phyloP scores from a whole-genome alignment of 2,113 vertebrate genomes.

The Spea multiplicata region DNA sequence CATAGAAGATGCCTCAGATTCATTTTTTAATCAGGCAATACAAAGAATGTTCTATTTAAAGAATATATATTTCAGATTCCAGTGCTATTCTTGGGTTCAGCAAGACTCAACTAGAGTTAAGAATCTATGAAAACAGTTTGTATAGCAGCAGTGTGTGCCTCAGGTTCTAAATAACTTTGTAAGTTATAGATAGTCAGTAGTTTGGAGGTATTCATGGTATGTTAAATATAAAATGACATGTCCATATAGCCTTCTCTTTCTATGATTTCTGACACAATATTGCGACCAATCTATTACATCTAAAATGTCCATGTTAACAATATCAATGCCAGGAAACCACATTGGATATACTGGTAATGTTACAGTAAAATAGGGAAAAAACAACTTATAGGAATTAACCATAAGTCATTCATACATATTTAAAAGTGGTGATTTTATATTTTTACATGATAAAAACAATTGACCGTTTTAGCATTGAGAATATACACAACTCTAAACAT shows the following conservation, averaged over 20 bases:
- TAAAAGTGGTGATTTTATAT: too few relatives aligned
- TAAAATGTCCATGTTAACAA: too few relatives aligned
- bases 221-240: slow-evolving; percentile 5
- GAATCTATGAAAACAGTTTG: slow-evolving; percentile 12
- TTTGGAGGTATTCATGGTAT: slow-evolving; percentile 1
- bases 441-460: too few relatives aligned
- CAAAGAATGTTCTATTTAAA: background rate
- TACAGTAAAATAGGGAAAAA: too few relatives aligned
- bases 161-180: slow-evolving; percentile 19
- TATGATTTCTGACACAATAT: background rate
- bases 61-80: slow-evolving; percentile 1
- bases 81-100: background rate
- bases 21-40: background rate
- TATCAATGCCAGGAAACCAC: too few relatives aligned
- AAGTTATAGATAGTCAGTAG: slow-evolving; percentile 5
- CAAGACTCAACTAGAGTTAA: slow-evolving; percentile 36
- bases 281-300: too few relatives aligned
- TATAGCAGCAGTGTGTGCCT: slow-evolving; percentile 9
- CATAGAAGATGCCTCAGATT: too few relatives aligned
- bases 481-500: too few relatives aligned
- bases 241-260: background rate
- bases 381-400: too few relatives aligned
- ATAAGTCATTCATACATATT: too few relatives aligned
- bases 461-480: too few relatives aligned
- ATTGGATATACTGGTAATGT: too few relatives aligned